These are phyloP conservation scores for Apostichopus japonicus DNA, from an alignment of 35 echinoderm and acorn worm species.

Conservation along the genomic window DNA sequence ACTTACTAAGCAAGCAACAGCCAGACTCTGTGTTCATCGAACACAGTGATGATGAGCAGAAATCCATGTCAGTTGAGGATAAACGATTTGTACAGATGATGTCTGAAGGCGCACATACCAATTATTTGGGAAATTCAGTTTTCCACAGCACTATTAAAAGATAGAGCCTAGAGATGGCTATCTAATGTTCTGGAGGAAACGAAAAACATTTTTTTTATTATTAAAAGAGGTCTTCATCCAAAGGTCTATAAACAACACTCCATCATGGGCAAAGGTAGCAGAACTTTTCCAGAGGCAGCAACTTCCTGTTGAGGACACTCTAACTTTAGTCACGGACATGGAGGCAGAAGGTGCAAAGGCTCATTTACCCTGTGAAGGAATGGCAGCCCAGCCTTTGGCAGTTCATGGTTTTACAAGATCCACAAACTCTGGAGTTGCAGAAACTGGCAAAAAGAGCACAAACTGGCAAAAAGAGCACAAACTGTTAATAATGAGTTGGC, in stretches of 20 bases:
- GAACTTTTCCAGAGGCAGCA: slow-evolving; percentile 4
- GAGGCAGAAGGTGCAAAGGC: slow-evolving; percentile 17
- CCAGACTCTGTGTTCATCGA: too few species aligned
- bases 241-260: neutral
- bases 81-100: too few species aligned
- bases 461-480: neutral
- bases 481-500: neutral
- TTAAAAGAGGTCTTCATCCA: slow-evolving; percentile 24
- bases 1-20: too few species aligned
- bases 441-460: neutral
- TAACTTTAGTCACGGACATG: slow-evolving; percentile 13
- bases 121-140: too few species aligned
- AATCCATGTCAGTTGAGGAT: too few species aligned
- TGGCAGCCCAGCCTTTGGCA: neutral
- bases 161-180: slow-evolving; percentile 23
- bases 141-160: neutral
- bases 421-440: neutral
- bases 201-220: neutral
- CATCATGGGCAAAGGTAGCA: slow-evolving; percentile 26
- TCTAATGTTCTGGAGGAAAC: neutral
- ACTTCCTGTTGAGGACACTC: neutral
- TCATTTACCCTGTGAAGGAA: neutral
- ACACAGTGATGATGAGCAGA: too few species aligned
- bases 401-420: slow-evolving; percentile 18
- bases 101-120: too few species aligned